Evolutionary conservation across 2,888 invertebrate species (phyloP).

Genomic region (Sympetrum striolatum): DNA sequence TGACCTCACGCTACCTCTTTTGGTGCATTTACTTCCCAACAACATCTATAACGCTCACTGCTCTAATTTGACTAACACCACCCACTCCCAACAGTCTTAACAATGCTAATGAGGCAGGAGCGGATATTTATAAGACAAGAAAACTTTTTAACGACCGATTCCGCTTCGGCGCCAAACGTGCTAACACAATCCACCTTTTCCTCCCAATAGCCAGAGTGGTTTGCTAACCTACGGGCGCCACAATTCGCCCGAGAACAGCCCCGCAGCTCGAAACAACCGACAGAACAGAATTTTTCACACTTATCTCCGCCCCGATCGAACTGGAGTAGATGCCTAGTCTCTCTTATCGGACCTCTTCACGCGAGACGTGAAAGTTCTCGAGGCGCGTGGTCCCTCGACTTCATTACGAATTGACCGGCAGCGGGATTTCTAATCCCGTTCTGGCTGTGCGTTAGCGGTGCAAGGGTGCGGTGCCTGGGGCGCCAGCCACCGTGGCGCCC

Average conservation of each 20-base stretch:
- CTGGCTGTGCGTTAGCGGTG: background rate
- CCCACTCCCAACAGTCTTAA: too few species aligned
- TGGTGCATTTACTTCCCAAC: too few species aligned
- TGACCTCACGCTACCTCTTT: too few species aligned
- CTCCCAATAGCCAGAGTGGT: too few species aligned
- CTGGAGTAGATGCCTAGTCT: background rate
- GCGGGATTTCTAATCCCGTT: background rate
- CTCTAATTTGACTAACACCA: too few species aligned
- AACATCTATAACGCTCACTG: too few species aligned
- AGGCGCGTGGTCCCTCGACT: background rate
- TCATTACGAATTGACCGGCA: background rate
- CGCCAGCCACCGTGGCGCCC: background rate
- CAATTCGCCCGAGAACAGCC: background rate
- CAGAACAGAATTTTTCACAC: background rate
- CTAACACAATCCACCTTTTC: too few species aligned
- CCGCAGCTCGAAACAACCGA: background rate
- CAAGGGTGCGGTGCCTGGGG: background rate
- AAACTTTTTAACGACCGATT: too few species aligned
- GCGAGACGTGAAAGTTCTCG: background rate
- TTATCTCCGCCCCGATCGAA: background rate
- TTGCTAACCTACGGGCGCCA: background rate
- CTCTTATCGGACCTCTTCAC: background rate
- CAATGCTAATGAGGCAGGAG: too few species aligned
- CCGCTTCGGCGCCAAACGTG: too few species aligned
- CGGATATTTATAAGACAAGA: too few species aligned